Percentiles rank a stretch among this genome's conserved stretches.
These are phyloP conservation scores for Petrosia ficiformis DNA, from an alignment of 37 sponge, comb jelly and placozoan species.

Conservation along the genomic window DNA sequence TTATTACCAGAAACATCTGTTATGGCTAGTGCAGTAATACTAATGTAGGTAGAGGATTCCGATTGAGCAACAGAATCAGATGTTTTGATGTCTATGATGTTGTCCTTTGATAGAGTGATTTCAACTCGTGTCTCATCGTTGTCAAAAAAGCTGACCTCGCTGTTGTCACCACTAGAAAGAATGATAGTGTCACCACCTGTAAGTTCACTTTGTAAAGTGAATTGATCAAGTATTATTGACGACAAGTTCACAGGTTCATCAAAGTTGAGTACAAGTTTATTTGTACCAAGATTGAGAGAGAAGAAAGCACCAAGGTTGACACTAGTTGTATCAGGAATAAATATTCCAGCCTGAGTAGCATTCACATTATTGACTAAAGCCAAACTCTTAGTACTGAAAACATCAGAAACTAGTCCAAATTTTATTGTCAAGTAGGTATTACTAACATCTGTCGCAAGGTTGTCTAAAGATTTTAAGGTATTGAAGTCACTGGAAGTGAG, in stretches of 20 bases:
- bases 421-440: constrained; percentile 64
- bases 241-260: constrained; percentile 69
- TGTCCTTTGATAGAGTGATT: constrained; percentile 47
- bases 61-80: constrained; percentile 34
- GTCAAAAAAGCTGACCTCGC: constrained; percentile 1
- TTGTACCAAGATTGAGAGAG: constrained; percentile 54
- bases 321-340: constrained; percentile 33
- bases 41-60: constrained; percentile 42
- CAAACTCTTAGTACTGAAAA: constrained; percentile 16
- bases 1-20: constrained; percentile 58
- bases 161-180: constrained; percentile 38
- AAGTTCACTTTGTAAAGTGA: constrained; percentile 52
- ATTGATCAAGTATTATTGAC: constrained; percentile 3
- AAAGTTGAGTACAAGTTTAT: constrained; percentile 63
- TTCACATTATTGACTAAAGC: constrained; percentile 34
- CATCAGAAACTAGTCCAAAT: constrained; percentile 24
- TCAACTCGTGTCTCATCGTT: constrained; percentile 26
- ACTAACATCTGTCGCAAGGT: constrained; percentile 50
- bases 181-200: constrained; percentile 33
- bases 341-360: constrained; percentile 38
- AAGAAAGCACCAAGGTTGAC: constrained; percentile 44
- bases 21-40: constrained; percentile 28
- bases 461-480: constrained; percentile 50
- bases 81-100: constrained; percentile 60
- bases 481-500: constrained; percentile 52